These are phyloP conservation scores for Nyctibius bracteatus DNA, from an alignment of 2,113 vertebrate species.

Conservation along the genomic window DNA sequence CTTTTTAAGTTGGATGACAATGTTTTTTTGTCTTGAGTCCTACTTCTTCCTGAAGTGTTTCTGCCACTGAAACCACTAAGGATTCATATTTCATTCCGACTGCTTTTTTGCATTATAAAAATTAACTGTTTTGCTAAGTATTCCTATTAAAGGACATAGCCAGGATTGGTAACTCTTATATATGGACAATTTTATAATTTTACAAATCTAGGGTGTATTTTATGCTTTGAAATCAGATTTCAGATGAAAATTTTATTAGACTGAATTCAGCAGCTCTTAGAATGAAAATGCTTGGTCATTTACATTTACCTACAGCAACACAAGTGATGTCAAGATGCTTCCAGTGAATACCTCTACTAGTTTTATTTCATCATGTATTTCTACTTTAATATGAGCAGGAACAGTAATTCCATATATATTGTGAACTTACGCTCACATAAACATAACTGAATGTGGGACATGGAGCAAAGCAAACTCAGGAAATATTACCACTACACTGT, in stretches of 20 bases:
- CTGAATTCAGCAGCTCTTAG: background rate
- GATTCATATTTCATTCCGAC: background rate
- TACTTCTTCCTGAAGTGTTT: background rate
- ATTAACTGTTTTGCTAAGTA: background rate
- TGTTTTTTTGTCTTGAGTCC: background rate
- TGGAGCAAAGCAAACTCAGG: background rate
- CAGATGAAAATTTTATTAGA: background rate
- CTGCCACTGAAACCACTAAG: background rate
- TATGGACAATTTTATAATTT: background rate
- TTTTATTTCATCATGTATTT: background rate
- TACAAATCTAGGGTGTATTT: background rate
- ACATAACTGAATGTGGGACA: background rate
- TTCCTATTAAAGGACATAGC: background rate
- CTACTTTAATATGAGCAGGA: background rate
- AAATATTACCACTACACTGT: rapidly evolving
- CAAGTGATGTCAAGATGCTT: background rate
- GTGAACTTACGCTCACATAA: background rate
- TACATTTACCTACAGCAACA: background rate
- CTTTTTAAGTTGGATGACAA: background rate
- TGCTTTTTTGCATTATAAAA: background rate
- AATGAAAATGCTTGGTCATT: background rate
- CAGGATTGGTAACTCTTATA: background rate
- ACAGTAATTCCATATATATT: background rate
- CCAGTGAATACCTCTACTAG: background rate
- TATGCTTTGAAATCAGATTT: background rate